Conservation (phyloP, 2,113 vertebrate species). For the Callospermophilus lateralis region DNA sequence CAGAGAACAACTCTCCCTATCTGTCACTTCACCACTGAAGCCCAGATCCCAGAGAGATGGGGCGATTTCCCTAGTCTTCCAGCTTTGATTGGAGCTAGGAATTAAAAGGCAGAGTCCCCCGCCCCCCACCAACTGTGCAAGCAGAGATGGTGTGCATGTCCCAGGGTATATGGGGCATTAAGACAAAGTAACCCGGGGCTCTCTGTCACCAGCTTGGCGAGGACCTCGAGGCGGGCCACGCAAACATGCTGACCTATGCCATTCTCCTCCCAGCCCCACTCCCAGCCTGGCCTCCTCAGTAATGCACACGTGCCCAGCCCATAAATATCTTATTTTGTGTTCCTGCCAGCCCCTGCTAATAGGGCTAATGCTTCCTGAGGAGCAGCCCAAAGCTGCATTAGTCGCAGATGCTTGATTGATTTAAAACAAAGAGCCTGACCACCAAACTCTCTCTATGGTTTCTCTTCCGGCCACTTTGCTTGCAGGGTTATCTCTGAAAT, state of each 20-base stretch:
- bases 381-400: slow-evolving; percentile 98
- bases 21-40: not conserved
- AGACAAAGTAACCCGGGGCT: not conserved
- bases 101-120: not conserved
- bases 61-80: not conserved
- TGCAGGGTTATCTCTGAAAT: slow-evolving; percentile 98
- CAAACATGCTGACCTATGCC: slow-evolving; percentile 87
- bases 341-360: slow-evolving; percentile 97
- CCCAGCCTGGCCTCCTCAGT: slow-evolving; percentile 78
- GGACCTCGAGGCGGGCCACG: not conserved
- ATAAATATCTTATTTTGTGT: slow-evolving; percentile 93
- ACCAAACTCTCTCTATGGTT: slow-evolving; percentile 91
- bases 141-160: fast-evolving
- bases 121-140: fast-evolving
- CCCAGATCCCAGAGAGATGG: not conserved
- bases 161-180: fast-evolving
- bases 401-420: slow-evolving; percentile 97
- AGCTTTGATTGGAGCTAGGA: not conserved
- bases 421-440: slow-evolving; percentile 95
- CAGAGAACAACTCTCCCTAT: not conserved
- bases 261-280: slow-evolving; percentile 42
- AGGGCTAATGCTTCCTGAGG: slow-evolving; percentile 99
- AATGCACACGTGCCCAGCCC: slow-evolving; percentile 88
- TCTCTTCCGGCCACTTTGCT: slow-evolving; percentile 97
- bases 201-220: fast-evolving